phyloP scores from a whole-genome alignment of 2,113 vertebrate genomes.

The Phodopus roborovskii region DNA sequence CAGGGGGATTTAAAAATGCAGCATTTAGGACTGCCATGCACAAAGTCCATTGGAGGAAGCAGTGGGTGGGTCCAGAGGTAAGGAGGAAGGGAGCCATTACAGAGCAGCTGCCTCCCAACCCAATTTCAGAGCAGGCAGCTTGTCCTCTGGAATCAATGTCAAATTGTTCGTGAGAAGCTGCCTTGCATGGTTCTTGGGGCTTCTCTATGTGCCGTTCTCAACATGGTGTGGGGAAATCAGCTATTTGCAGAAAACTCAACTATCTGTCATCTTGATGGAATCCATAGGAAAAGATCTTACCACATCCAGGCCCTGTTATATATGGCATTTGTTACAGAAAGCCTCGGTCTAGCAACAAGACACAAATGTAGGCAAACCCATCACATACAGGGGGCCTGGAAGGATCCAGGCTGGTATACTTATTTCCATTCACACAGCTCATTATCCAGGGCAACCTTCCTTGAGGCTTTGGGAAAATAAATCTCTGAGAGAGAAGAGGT shows the following conservation, averaged over 20 bases:
- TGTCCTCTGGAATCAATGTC: neutral
- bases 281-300: neutral
- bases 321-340: neutral
- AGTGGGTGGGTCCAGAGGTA: neutral
- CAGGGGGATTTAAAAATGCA: neutral
- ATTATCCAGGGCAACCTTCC: neutral
- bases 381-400: neutral
- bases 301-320: neutral
- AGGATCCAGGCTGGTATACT: neutral
- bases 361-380: neutral
- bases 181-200: neutral
- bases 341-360: neutral
- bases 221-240: neutral
- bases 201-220: neutral
- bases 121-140: neutral
- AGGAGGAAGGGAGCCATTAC: neutral
- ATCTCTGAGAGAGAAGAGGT: neutral
- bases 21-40: neutral
- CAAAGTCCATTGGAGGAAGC: neutral
- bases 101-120: neutral
- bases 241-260: neutral
- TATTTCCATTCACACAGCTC: neutral
- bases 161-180: fast-evolving
- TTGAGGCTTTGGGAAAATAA: neutral
- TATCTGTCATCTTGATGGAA: neutral